Conservation (phyloP, 2,113 vertebrate genomes). For the Podarcis cretensis region DNA sequence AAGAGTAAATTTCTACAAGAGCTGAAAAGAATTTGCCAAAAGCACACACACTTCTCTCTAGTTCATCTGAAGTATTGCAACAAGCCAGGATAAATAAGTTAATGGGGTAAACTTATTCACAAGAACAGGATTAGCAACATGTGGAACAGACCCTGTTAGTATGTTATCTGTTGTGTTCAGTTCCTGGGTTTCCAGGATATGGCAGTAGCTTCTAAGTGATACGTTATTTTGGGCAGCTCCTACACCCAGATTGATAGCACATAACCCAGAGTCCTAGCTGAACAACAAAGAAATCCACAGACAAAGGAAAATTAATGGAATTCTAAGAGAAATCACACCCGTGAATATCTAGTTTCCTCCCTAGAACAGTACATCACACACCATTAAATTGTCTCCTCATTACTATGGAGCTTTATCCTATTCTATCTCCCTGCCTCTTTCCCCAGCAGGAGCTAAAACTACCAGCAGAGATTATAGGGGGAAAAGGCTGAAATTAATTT, state of each 20-base stretch:
- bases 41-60: background rate
- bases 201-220: background rate
- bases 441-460: background rate
- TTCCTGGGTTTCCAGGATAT: background rate
- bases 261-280: background rate
- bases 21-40: background rate
- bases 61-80: background rate
- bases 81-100: background rate
- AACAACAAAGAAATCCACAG: background rate
- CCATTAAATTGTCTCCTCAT: background rate
- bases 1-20: background rate
- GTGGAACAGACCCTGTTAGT: background rate
- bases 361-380: background rate
- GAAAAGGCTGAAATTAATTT: background rate
- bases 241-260: background rate
- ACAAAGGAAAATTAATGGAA: background rate
- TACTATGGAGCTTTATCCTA: background rate
- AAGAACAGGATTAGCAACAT: background rate
- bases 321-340: background rate
- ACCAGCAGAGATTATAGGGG: background rate
- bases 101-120: background rate
- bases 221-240: no score
- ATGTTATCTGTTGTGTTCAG: background rate
- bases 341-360: background rate
- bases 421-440: background rate